Evolutionary conservation across 2,797 vertebrate species (phyloP).

Genomic region (Thripadectes ignobilis): DNA sequence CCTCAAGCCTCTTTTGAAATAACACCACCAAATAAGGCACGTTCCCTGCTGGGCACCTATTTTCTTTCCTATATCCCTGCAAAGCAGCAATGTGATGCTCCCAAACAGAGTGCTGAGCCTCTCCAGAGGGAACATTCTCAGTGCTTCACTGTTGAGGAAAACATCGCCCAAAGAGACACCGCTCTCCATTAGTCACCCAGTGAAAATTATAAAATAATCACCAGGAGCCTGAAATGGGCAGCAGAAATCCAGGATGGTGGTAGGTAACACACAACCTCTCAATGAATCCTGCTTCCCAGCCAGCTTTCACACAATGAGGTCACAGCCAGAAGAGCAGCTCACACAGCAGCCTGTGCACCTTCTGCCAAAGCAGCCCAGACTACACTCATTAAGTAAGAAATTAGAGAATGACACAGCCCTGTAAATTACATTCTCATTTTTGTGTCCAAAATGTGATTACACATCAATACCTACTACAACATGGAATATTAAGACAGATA

Average conservation of each 20-base stretch:
- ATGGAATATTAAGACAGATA: neutral
- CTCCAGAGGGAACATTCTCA: neutral
- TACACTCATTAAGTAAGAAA: neutral
- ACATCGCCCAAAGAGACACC: neutral
- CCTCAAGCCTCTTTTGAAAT: slow-evolving; percentile 2
- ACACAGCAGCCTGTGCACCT: neutral
- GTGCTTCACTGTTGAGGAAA: neutral
- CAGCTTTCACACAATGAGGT: neutral
- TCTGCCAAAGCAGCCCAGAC: neutral
- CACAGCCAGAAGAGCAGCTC: neutral
- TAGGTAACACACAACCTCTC: neutral
- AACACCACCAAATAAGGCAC: neutral
- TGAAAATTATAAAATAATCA: neutral
- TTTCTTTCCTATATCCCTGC: neutral
- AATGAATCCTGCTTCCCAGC: neutral
- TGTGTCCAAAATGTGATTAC: neutral
- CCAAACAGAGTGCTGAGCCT: neutral
- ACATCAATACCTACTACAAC: neutral
- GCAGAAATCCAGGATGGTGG: neutral
- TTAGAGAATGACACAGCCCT: neutral
- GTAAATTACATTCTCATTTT: neutral
- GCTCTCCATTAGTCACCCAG: neutral
- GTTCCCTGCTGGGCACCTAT: neutral
- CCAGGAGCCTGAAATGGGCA: neutral
- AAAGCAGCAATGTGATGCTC: neutral